phyloP scores from a whole-genome alignment of 2,888 invertebrate species.

The Elaeidobius kamerunicus region DNA sequence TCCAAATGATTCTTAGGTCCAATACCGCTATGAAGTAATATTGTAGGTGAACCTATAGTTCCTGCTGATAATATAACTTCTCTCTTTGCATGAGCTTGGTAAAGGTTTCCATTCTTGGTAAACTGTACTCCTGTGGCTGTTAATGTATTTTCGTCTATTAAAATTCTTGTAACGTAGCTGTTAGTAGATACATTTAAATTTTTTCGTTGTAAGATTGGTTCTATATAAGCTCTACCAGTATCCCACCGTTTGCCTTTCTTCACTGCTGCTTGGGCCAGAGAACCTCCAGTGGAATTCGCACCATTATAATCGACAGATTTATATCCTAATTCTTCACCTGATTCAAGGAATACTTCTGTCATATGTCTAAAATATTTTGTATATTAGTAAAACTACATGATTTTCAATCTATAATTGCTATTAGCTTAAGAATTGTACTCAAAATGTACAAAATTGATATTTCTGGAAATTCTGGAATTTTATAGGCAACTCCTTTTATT shows the following conservation, averaged over 20 bases:
- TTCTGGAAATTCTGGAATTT: too few relatives aligned
- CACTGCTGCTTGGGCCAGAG: constrained; percentile 64
- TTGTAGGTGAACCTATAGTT: constrained; percentile 74
- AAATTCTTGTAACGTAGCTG: constrained; percentile 59
- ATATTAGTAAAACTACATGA: not conserved
- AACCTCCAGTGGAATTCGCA: constrained; percentile 61
- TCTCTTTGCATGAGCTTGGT: constrained; percentile 57
- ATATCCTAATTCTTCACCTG: constrained; percentile 59
- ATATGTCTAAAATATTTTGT: constrained; percentile 12
- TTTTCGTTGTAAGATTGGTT: constrained; percentile 58
- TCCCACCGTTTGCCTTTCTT: constrained; percentile 70
- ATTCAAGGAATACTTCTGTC: constrained; percentile 12
- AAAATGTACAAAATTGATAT: too few relatives aligned
- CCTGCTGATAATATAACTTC: constrained; percentile 78
- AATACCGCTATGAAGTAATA: constrained; percentile 79
- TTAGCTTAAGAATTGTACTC: too few relatives aligned
- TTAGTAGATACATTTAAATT: constrained; percentile 69
- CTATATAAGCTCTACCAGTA: constrained; percentile 70
- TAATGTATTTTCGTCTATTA: constrained; percentile 59
- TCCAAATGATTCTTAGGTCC: constrained; percentile 62
- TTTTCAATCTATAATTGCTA: too few relatives aligned
- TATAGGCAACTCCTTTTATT: too few relatives aligned
- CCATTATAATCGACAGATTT: constrained; percentile 65
- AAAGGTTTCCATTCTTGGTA: constrained; percentile 55
- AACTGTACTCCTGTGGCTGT: constrained; percentile 65